Conservation (phyloP, 2,888 invertebrate species). For the Blastobasis adustella region DNA sequence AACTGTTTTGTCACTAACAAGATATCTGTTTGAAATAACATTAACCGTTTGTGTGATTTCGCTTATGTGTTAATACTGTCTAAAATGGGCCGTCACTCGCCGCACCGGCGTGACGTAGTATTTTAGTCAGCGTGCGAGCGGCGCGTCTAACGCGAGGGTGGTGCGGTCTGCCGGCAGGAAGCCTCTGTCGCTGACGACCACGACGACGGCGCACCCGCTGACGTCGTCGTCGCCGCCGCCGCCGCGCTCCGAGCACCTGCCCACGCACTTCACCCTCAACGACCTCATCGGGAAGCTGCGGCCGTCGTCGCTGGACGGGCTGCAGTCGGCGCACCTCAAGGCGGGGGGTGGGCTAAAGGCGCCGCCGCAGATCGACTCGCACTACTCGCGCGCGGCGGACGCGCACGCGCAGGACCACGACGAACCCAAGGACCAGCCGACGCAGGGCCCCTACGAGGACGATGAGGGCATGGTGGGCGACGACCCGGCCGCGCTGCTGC, state of each 20-base stretch:
- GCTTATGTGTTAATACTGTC: constrained; percentile 1
- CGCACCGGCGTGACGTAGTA: constrained; percentile 8
- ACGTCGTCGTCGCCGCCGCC: constrained; percentile 73
- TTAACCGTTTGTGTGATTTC: neutral
- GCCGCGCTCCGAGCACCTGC: constrained; percentile 70
- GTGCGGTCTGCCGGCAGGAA: constrained; percentile 58
- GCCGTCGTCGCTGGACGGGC: constrained; percentile 65
- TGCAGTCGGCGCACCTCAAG: constrained; percentile 65
- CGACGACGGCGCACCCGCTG: constrained; percentile 72
- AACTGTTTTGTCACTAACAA: constrained; percentile 16
- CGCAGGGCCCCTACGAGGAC: constrained; percentile 79
- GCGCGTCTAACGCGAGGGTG: constrained; percentile 55
- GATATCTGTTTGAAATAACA: neutral
- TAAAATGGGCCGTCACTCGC: constrained; percentile 5
- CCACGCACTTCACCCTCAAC: constrained; percentile 70
- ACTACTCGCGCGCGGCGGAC: constrained; percentile 72
- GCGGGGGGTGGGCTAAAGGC: constrained; percentile 64
- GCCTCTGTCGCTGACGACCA: constrained; percentile 72
- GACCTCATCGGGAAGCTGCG: constrained; percentile 73
- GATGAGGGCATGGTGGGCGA: constrained; percentile 72
- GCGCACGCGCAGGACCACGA: constrained; percentile 55
- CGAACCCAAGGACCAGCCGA: constrained; percentile 62
- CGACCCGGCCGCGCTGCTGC: constrained; percentile 69
- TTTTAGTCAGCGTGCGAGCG: constrained; percentile 23
- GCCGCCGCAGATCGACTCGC: constrained; percentile 75